phyloP scores from a whole-genome alignment of 2,888 invertebrate genomes.

The Plebejus melissa region DNA sequence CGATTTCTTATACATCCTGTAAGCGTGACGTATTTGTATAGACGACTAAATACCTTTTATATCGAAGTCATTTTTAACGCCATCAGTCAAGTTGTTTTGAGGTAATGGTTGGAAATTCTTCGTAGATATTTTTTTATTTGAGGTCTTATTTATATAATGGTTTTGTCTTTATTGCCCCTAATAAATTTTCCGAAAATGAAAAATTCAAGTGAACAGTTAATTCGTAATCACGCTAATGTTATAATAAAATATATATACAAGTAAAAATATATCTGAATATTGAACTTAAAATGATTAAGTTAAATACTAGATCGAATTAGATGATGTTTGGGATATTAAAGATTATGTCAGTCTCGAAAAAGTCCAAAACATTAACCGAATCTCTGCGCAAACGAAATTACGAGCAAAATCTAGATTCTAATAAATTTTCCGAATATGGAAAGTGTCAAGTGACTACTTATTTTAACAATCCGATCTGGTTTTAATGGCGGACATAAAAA shows the following conservation, averaged over 20 bases:
- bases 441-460: conserved; percentile 8
- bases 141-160: background rate
- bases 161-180: background rate
- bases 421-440: background rate
- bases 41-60: conserved; percentile 6
- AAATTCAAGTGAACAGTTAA: too few relatives aligned
- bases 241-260: too few relatives aligned
- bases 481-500: background rate
- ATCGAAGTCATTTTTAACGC: background rate
- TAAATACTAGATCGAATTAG: too few relatives aligned
- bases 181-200: too few relatives aligned
- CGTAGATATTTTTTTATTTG: background rate
- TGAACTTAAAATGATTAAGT: too few relatives aligned
- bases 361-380: too few relatives aligned
- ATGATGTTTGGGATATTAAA: too few relatives aligned
- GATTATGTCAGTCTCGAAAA: too few relatives aligned
- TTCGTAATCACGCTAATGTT: too few relatives aligned
- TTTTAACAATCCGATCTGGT: background rate
- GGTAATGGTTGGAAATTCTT: background rate
- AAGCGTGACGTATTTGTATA: conserved; percentile 41
- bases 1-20: conserved; percentile 54
- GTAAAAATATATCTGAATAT: too few relatives aligned
- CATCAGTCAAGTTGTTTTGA: background rate
- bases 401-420: background rate
- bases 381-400: background rate